phyloP scores from a whole-genome alignment of 2,113 vertebrate genomes.

The Epinephelus cyanopodus region DNA sequence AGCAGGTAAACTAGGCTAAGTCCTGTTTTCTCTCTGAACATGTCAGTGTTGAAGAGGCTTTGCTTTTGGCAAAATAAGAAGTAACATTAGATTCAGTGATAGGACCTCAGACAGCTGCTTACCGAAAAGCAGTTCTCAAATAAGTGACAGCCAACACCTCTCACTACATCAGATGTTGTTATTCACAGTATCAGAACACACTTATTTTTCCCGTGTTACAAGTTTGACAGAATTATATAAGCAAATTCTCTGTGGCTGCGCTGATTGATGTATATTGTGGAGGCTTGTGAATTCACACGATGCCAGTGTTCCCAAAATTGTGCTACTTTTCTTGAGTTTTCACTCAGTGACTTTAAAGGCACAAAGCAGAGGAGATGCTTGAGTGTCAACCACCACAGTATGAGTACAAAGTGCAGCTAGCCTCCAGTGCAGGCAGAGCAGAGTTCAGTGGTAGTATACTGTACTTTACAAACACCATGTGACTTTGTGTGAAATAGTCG shows the following conservation, averaged over 20 bases:
- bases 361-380: background rate
- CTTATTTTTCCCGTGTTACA: background rate
- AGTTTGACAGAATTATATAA: constrained; percentile 1
- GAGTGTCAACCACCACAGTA: background rate
- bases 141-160: constrained; percentile 1
- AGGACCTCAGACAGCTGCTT: constrained; percentile 16
- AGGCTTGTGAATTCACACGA: background rate
- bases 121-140: constrained; percentile 14
- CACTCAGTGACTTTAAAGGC: background rate
- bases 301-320: background rate
- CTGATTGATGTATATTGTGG: background rate
- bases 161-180: constrained; percentile 34
- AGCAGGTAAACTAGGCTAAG: constrained; percentile 30
- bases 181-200: constrained; percentile 18
- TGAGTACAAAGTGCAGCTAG: background rate
- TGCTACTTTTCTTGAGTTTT: background rate
- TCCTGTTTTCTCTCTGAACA: constrained; percentile 39
- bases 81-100: background rate
- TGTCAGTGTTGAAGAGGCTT: constrained; percentile 16
- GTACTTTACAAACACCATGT: background rate
- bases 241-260: background rate
- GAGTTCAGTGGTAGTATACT: background rate
- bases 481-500: background rate
- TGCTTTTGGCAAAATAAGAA: constrained; percentile 34
- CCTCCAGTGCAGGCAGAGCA: background rate